A percentile compares a stretch with the other conserved stretches of the same genome.
These are phyloP conservation scores for Notiomystis cincta DNA, from an alignment of 2,113 vertebrate species.

Conservation along the genomic window DNA sequence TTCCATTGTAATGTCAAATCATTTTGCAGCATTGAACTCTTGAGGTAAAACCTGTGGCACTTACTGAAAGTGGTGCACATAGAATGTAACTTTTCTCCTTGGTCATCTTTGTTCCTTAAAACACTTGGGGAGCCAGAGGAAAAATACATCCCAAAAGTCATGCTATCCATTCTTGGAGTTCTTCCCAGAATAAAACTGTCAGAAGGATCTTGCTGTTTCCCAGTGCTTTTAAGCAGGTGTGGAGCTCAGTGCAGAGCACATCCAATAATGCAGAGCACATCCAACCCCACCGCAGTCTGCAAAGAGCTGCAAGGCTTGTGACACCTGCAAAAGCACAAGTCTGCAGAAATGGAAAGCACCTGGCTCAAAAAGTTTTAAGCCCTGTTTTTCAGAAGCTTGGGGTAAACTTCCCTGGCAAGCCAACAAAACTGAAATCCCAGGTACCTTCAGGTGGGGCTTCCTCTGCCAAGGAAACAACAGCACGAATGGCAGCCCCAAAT, in stretches of 20 bases:
- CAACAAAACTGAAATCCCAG: not conserved
- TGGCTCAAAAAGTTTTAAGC: not conserved
- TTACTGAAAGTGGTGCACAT: not conserved
- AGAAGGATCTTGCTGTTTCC: not conserved
- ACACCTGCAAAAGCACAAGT: not conserved
- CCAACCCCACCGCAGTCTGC: not conserved
- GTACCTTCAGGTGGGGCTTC: not conserved
- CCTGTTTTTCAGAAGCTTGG: not conserved
- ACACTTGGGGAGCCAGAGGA: not conserved
- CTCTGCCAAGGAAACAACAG: not conserved
- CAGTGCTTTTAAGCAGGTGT: not conserved
- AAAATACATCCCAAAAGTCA: constrained; percentile 1
- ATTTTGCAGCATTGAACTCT: not conserved
- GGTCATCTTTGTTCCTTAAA: not conserved
- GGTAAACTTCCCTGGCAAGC: not conserved
- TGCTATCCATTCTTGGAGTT: not conserved
- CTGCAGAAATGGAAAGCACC: not conserved
- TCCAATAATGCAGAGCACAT: not conserved
- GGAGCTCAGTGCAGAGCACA: not conserved
- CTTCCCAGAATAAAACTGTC: constrained; percentile 16
- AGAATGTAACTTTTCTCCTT: not conserved
- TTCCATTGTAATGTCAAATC: not conserved
- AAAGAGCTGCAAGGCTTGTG: not conserved
- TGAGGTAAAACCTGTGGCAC: not conserved
- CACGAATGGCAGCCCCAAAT: accelerated